phyloP scores from a whole-genome alignment of 2,888 invertebrate genomes.

The Pyrocoelia pectoralis region DNA sequence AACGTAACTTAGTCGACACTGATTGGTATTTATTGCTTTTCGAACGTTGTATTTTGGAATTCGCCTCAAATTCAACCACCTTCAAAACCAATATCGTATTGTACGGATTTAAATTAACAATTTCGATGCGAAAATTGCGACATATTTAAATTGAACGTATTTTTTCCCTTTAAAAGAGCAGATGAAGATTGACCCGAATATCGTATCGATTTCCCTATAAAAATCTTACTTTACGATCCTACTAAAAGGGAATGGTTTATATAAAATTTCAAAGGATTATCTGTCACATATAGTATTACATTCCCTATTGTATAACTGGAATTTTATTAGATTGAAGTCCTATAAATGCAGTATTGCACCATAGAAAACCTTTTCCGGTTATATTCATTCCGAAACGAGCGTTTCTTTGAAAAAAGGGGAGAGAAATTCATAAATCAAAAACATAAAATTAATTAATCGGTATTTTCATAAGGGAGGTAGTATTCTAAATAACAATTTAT shows the following conservation, averaged over 20 bases:
- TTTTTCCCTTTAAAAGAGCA: too few species aligned
- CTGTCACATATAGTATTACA: not conserved
- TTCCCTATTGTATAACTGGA: constrained; percentile 6
- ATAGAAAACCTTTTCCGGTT: not conserved
- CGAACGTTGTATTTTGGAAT: constrained; percentile 51
- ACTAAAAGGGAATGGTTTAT: not conserved
- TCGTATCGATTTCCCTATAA: not conserved
- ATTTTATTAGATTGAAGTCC: constrained; percentile 1
- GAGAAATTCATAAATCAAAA: constrained; percentile 24
- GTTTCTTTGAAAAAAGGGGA: constrained; percentile 5
- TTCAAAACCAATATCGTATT: constrained; percentile 8
- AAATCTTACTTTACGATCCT: not conserved
- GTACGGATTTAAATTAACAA: constrained; percentile 8
- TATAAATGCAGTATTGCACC: not conserved
- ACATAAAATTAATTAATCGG: constrained; percentile 31
- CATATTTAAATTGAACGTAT: not conserved
- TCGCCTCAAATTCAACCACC: constrained; percentile 39
- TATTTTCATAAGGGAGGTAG: constrained; percentile 16
- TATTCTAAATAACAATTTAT: constrained; percentile 33
- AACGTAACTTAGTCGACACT: constrained; percentile 52
- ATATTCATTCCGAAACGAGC: not conserved
- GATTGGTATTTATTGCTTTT: constrained; percentile 55
- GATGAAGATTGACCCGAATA: not conserved
- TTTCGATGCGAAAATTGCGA: not conserved
- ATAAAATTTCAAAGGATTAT: constrained; percentile 3